A percentile compares a stretch with the other conserved stretches of the same genome.
These are phyloP conservation scores for Nasonovia ribisnigri DNA, from an alignment of 2,888 invertebrate species.

Conservation along the genomic window DNA sequence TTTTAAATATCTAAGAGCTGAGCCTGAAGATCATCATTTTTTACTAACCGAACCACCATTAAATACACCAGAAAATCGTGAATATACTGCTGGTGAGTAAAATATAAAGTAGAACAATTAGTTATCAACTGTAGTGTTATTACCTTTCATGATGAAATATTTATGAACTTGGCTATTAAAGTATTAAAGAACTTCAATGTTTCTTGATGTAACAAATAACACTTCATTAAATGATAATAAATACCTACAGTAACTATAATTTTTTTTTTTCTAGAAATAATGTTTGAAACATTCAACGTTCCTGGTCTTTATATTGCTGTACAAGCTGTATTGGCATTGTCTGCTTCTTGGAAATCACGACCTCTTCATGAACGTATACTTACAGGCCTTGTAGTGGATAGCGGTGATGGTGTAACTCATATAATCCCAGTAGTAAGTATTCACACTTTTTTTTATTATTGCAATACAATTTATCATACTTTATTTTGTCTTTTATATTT, in stretches of 20 bases:
- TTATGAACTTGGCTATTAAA: too few species aligned
- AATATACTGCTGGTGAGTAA: slow-evolving; percentile 81
- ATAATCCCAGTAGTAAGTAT: slow-evolving; percentile 94
- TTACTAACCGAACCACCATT: slow-evolving; percentile 97
- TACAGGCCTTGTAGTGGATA: slow-evolving; percentile 98
- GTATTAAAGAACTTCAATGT: too few species aligned
- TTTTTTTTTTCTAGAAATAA: slow-evolving; percentile 82
- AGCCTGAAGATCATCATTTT: slow-evolving; percentile 99
- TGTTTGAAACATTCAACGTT: slow-evolving; percentile 99
- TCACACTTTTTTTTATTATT: background rate
- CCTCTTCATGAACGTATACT: slow-evolving; percentile 90
- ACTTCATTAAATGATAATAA: background rate
- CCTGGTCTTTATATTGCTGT: slow-evolving; percentile 99
- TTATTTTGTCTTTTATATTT: background rate
- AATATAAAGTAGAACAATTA: background rate
- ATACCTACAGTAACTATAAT: background rate
- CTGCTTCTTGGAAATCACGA: slow-evolving; percentile 97
- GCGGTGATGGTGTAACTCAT: slow-evolving; percentile 99
- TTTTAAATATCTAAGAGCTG: slow-evolving; percentile 97
- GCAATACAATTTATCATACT: background rate
- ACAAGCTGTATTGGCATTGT: slow-evolving; percentile 97
- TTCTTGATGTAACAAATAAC: too few species aligned
- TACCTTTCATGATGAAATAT: too few species aligned
- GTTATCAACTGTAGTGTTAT: background rate
- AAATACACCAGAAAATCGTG: slow-evolving; percentile 98